Base-by-base conservation (phyloP, 2,797 vertebrate genomes). In the Anguilla marmorata region DNA sequence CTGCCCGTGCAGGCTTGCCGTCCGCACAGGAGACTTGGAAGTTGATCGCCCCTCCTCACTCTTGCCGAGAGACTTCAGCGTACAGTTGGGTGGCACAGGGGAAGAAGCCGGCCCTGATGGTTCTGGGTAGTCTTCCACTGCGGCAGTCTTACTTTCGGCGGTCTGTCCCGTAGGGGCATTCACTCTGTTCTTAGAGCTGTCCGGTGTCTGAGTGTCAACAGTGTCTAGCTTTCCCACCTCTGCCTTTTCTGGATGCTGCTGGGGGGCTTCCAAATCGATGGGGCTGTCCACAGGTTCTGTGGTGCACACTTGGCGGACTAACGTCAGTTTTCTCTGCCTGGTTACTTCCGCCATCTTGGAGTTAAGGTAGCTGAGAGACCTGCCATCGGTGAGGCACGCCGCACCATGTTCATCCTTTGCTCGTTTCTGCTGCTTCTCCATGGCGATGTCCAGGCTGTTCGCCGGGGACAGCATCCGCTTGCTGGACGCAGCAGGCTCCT, bases 381-480 rank as follows among this genome's bases (percentile, higher is more conserved):
- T 93, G 48, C 94, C 91, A 58, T 98, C 97, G 7, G 97, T 95
- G 27, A 97, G 86, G 88, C 97, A 98, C 83, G 96, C 96, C 86
- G 97, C 96, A n/a, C 98, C 98, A 0, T 97, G 98, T 91, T 99
- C 99, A 90, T 99, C 99, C 93, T 99, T 99, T 21, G 97, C 98
- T 16, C 99, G 96, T 88, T 99, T 99, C 63, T 99, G 99, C 79
- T 99, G 98, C 91, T 99, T 99, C 91, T 99, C 99, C 99, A 99
- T 99, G 91, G 98, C 99, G 90, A 99, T 99, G 93, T 99, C 99
- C 92, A 99, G 95, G 92, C 99, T 99, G 91, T 99, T 99, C 88
- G 99, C 99, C 86, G 99, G 99, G 12, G 99, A 99, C 85, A 99
- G 95, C 98, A 99, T 99, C 88, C 98, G 96, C 93, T 99, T 99